Conservation (phyloP, 2,888 invertebrate species). For the Andrena chrysosceles region DNA sequence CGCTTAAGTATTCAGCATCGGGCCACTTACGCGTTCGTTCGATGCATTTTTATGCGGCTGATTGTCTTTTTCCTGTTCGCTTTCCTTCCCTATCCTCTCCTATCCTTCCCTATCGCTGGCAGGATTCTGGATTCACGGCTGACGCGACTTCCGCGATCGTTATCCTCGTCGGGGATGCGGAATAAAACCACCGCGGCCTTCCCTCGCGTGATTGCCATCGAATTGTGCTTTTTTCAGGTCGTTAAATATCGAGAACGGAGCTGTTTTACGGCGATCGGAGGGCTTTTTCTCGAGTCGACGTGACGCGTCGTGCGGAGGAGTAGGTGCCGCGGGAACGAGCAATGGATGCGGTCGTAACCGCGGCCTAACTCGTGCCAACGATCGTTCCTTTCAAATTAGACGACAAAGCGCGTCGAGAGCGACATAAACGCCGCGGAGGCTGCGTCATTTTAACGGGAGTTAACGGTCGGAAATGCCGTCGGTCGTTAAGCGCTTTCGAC, state of each 20-base stretch:
- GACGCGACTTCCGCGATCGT: constrained; percentile 60
- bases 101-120: not conserved
- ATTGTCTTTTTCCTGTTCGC: constrained; percentile 60
- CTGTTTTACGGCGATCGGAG: constrained; percentile 7
- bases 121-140: constrained; percentile 43
- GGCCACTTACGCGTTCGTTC: constrained; percentile 70
- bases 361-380: constrained; percentile 24
- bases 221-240: constrained; percentile 23
- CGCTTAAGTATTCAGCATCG: constrained; percentile 70
- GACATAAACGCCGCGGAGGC: constrained; percentile 49
- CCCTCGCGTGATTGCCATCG: constrained; percentile 26
- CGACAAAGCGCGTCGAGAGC: constrained; percentile 44
- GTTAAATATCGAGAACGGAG: constrained; percentile 18
- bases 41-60: constrained; percentile 72
- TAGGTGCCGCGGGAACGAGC: not conserved
- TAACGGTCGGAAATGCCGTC: constrained; percentile 64
- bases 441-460: constrained; percentile 60
- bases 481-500: constrained; percentile 67
- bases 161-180: constrained; percentile 50
- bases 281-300: not conserved
- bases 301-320: not conserved
- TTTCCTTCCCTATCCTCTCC: not conserved
- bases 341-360: constrained; percentile 23
- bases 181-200: constrained; percentile 28
- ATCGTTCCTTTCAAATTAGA: constrained; percentile 53